Conservation (phyloP, 2,888 invertebrate species). For the Electrophaes corylata region DNA sequence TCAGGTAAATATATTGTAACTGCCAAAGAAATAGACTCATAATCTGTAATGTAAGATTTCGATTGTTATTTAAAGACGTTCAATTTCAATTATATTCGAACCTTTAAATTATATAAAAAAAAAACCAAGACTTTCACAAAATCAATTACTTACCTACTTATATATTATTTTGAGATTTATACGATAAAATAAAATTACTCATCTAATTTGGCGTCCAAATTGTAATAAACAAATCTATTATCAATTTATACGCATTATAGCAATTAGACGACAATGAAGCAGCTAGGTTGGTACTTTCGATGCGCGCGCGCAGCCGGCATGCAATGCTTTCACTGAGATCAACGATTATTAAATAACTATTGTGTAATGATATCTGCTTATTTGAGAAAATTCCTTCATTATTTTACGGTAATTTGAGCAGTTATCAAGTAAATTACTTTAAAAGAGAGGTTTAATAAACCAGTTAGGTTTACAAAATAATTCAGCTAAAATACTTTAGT, state of each 20-base stretch:
- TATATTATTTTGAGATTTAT: background rate
- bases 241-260: constrained; percentile 34
- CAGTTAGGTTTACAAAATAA: background rate
- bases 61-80: too few relatives aligned
- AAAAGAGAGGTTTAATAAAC: background rate
- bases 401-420: constrained; percentile 7
- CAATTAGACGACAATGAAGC: constrained; percentile 30
- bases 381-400: constrained; percentile 15
- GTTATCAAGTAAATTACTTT: background rate
- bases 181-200: background rate
- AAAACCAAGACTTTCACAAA: background rate
- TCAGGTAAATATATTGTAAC: too few relatives aligned
- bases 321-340: constrained; percentile 48
- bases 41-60: too few relatives aligned
- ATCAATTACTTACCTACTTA: background rate
- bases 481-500: constrained; percentile 2
- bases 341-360: constrained; percentile 29
- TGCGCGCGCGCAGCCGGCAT: constrained; percentile 44
- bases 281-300: constrained; percentile 40
- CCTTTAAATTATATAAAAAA: background rate
- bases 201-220: constrained; percentile 12
- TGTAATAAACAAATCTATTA: constrained; percentile 16
- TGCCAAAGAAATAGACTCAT: too few relatives aligned
- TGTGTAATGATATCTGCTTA: constrained; percentile 23
- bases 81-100: too few relatives aligned